Conservation (phyloP, 2,797 vertebrate genomes). For the Malacoctenus gilli region DNA sequence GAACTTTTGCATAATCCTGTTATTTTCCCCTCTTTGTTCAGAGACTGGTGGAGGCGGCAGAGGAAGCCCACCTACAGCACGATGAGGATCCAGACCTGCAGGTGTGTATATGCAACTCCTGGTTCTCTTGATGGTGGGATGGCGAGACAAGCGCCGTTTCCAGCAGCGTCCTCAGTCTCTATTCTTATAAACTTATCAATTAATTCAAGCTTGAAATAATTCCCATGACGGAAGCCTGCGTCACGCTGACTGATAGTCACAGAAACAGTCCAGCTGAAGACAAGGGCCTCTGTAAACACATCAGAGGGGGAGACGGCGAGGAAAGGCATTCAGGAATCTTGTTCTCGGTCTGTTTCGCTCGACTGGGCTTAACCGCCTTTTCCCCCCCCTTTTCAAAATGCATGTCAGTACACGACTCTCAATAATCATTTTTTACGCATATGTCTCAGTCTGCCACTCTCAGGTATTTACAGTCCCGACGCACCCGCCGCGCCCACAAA, state of each 20-base stretch:
- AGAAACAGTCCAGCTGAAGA: conserved; percentile 10
- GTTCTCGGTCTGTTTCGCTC: conserved; percentile 38
- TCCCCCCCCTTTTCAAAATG: conserved; percentile 15
- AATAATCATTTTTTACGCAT: conserved; percentile 36
- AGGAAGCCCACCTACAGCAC: conserved; percentile 95
- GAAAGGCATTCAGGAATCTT: conserved; percentile 30
- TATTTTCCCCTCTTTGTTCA: conserved; percentile 51
- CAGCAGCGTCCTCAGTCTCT: not conserved
- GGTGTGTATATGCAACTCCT: conserved; percentile 71
- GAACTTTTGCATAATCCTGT: conserved; percentile 6
- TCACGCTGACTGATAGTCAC: conserved; percentile 14
- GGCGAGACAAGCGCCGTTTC: not conserved
- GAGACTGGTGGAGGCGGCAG: conserved; percentile 96
- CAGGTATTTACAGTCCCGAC: not conserved
- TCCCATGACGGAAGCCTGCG: not conserved
- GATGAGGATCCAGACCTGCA: conserved; percentile 94
- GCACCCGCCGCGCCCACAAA: not conserved
- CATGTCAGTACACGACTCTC: conserved; percentile 17
- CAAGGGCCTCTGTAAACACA: conserved; percentile 25
- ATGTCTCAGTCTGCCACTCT: conserved; percentile 18
- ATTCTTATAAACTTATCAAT: conserved; percentile 20
- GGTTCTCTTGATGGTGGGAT: no score
- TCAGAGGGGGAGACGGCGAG: conserved; percentile 1
- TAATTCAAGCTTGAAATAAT: not conserved
- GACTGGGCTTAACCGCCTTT: conserved; percentile 17